phyloP scores from a whole-genome alignment of 2,888 invertebrate species.

The Malacosoma neustria region DNA sequence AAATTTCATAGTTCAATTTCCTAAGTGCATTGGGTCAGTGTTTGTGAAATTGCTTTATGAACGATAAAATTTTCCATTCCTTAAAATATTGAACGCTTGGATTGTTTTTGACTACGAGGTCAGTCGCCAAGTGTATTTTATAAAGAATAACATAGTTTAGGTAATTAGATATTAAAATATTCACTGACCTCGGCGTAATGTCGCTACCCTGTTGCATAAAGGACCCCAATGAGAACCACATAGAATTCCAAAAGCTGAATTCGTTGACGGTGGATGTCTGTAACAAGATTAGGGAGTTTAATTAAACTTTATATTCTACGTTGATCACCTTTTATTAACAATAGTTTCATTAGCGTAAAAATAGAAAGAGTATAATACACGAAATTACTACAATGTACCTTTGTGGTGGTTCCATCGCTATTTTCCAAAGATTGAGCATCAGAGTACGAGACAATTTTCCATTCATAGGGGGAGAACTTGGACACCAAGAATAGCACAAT shows the following conservation, averaged over 20 bases:
- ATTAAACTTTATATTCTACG: too few relatives aligned
- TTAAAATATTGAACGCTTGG: background rate
- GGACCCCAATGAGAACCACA: slow-evolving; percentile 98
- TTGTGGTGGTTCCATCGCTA: slow-evolving; percentile 33
- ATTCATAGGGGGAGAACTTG: slow-evolving; percentile 96
- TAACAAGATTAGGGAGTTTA: slow-evolving; percentile 21
- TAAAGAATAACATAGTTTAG: slow-evolving; percentile 14
- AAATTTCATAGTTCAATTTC: background rate
- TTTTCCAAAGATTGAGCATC: slow-evolving; percentile 39
- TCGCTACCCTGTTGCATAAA: slow-evolving; percentile 99
- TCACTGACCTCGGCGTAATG: slow-evolving; percentile 90
- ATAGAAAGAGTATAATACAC: too few relatives aligned
- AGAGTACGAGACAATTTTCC: slow-evolving; percentile 80
- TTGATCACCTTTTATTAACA: too few relatives aligned
- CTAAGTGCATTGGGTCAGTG: background rate
- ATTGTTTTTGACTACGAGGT: background rate
- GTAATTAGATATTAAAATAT: slow-evolving; percentile 27
- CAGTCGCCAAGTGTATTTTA: too few relatives aligned
- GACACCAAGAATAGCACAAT: slow-evolving; percentile 96
- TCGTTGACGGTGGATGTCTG: slow-evolving; percentile 88
- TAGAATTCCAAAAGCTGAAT: slow-evolving; percentile 95
- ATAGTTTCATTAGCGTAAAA: too few relatives aligned
- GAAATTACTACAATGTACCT: too few relatives aligned
- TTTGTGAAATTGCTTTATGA: background rate
- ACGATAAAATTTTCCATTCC: background rate